Percentiles rank a stretch among this genome's conserved stretches.
Evolutionary conservation across 2,113 vertebrate species (phyloP).

Genomic region (Chloebia gouldiae): DNA sequence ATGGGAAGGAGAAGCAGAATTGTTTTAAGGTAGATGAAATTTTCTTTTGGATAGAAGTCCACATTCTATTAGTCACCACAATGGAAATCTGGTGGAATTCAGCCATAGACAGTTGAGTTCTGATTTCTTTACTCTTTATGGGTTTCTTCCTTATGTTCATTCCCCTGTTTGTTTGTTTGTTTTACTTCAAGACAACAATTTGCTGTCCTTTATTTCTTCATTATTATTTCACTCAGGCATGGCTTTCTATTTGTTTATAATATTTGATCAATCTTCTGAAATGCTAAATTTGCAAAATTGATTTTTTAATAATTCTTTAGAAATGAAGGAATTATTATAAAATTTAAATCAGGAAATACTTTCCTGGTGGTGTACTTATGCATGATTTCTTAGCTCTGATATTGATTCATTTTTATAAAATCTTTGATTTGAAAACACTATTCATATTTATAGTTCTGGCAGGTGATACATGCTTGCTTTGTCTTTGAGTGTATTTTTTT

Average conservation of each 20-base stretch:
- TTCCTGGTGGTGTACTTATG: neutral
- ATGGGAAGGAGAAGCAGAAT: neutral
- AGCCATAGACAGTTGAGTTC: neutral
- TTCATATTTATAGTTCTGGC: neutral
- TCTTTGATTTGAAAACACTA: neutral
- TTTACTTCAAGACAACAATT: rapidly evolving
- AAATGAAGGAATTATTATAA: neutral
- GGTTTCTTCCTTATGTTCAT: neutral
- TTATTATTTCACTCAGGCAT: neutral
- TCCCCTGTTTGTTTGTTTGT: neutral
- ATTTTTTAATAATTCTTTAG: neutral
- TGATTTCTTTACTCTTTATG: neutral
- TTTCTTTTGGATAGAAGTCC: neutral
- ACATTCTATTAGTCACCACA: neutral
- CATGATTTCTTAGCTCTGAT: neutral
- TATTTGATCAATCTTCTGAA: neutral
- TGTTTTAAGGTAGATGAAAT: neutral
- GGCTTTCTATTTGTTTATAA: neutral
- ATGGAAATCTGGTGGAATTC: neutral
- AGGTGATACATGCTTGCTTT: neutral
- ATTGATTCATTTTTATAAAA: neutral
- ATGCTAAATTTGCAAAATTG: neutral
- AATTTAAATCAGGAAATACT: neutral
- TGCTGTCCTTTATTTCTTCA: neutral
- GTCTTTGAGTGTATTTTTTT: neutral